Percentiles rank a stretch among this genome's conserved stretches.
Conservation (phyloP, 2,888 invertebrate species). For the Pristionchus entomophagus region DNA sequence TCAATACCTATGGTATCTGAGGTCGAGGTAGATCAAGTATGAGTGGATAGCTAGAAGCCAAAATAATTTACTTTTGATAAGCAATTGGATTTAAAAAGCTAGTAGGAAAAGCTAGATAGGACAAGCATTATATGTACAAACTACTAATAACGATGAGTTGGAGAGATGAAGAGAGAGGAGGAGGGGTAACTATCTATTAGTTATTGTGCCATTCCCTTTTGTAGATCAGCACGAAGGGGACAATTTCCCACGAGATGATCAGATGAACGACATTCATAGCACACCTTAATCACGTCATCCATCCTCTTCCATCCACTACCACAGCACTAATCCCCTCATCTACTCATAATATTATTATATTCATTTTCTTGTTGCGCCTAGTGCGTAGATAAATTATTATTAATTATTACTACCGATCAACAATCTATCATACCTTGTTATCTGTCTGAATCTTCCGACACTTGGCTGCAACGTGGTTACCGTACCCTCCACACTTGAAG, state of each 20-base stretch:
- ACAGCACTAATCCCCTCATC: no score
- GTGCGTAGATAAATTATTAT: background rate
- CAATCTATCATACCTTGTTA: slow-evolving; percentile 1
- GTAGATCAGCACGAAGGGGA: slow-evolving; percentile 36
- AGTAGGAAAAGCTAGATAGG: background rate
- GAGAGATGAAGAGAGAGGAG: background rate
- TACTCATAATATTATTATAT: no score
- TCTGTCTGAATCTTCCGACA: slow-evolving; percentile 80
- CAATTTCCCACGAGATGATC: slow-evolving; percentile 47
- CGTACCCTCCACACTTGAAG: slow-evolving; percentile 93
- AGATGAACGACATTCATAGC: slow-evolving; percentile 33
- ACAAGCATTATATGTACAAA: slow-evolving; percentile 6
- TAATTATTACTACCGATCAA: background rate
- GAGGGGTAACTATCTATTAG: background rate
- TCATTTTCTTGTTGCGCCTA: no score
- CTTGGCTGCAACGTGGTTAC: slow-evolving; percentile 92
- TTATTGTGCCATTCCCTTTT: slow-evolving; percentile 21
- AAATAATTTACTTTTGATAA: background rate
- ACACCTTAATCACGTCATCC: slow-evolving; percentile 26
- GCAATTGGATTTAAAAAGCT: background rate
- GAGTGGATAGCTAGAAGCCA: background rate
- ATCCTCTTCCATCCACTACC: background rate
- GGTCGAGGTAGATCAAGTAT: slow-evolving; percentile 26
- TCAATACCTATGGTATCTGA: slow-evolving; percentile 36
- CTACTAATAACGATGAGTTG: background rate